Evolutionary conservation across 2,888 invertebrate species (phyloP), one percentile per base, ranked within the genome.

Genomic region (Acanthosepion esculentum): DNA sequence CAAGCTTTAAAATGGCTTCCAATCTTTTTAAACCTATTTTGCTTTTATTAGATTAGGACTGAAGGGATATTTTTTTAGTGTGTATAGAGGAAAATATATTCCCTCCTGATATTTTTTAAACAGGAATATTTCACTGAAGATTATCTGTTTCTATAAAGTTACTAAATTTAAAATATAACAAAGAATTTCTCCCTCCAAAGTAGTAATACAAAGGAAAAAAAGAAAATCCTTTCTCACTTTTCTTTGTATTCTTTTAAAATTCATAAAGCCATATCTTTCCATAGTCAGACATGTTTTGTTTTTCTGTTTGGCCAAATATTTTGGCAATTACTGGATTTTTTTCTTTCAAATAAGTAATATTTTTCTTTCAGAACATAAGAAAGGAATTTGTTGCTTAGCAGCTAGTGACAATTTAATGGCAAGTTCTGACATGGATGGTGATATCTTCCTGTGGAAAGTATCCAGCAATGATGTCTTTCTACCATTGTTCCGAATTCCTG

Each of bases 401-500:
- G 96, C 96, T 5, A 96, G 96, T 33, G 96, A 95, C 8, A 96
- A 97, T 91, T 94, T 94, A 20, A 94, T 97, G 95, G 96, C 96
- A 92, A 97, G 97, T 95, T 95, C 96, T 95, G 97, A 97, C 96
- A 97, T 97, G 50, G 95, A 96, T 53, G 97, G 97, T 10, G 96
- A 95, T 95, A 97, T 97, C 55, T 95, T 96, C 41, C 95, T 97
- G 41, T 97, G 97, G 97, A 96, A 96, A 94, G 92, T 95, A 7
- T 95, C 94, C 23, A 95, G 94, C 78, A 94, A 95, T 20, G 95
- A 95, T 26, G 95, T 95, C 29, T 95, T 96, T 91, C 95, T 95
- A 94, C 96, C 95, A 95, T 95, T 95, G 41, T 94, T 93, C 50
- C 95, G 95, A 94, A 96, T 96, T 94, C 59, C 95, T 33, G 96